These are phyloP conservation scores for Lophotriccus pileatus DNA, from an alignment of 2,797 vertebrate genomes.

Conservation along the genomic window DNA sequence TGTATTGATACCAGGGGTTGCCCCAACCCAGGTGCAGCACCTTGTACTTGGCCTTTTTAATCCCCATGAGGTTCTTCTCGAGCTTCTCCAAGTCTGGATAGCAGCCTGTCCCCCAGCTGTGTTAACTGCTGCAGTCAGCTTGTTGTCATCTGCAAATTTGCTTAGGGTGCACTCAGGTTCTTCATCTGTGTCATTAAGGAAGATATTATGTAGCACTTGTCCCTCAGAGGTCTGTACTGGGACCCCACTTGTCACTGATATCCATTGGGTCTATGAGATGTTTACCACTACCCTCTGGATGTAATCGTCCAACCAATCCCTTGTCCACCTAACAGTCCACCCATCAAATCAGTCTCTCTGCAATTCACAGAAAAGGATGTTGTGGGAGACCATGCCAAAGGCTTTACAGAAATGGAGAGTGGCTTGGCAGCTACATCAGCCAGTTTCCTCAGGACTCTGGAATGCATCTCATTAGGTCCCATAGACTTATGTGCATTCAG, in stretches of 20 bases:
- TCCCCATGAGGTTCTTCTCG: neutral
- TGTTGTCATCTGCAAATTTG: neutral
- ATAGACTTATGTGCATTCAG: neutral
- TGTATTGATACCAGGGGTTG: fast-evolving
- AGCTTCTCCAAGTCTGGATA: neutral
- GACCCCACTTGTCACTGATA: neutral
- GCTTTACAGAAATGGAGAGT: neutral
- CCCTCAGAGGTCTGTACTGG: no score
- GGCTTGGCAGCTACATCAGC: neutral
- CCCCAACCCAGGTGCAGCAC: neutral
- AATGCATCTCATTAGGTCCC: neutral
- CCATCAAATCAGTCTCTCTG: neutral
- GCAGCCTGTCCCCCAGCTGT: neutral
- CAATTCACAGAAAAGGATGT: neutral
- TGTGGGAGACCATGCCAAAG: neutral
- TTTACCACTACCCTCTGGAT: neutral
- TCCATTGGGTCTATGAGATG: neutral
- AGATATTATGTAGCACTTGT: neutral
- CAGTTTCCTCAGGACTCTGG: neutral
- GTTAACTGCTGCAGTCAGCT: neutral
- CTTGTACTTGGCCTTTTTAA: neutral
- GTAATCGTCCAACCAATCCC: neutral
- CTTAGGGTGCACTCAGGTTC: neutral
- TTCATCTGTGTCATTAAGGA: neutral
- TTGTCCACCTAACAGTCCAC: neutral